Evolutionary conservation across 2,797 vertebrate species (phyloP).

Genomic region (Ctenopoma multispine): DNA sequence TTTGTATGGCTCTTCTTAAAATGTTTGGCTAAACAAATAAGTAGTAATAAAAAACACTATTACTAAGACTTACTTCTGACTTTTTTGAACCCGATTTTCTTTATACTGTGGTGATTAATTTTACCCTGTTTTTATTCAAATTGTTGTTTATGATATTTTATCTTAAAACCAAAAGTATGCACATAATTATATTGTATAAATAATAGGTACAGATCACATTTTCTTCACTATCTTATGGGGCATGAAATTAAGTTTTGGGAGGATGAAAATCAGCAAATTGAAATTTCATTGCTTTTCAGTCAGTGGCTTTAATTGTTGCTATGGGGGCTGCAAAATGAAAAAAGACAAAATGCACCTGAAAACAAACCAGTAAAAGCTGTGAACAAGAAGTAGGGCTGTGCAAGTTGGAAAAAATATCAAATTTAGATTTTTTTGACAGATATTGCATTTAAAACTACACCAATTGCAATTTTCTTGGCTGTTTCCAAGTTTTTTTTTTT

Average conservation of each 20-base stretch:
- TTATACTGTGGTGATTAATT: background rate
- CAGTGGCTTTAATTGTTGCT: slow-evolving; percentile 13
- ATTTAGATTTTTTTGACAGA: no score
- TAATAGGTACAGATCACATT: background rate
- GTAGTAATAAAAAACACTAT: no score
- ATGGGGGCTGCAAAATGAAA: background rate
- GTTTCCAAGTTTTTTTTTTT: no score
- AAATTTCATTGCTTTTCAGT: slow-evolving; percentile 8
- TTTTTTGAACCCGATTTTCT: background rate
- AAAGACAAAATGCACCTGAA: background rate
- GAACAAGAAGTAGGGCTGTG: no score
- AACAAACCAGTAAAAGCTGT: background rate
- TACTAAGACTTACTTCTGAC: no score
- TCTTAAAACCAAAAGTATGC: background rate
- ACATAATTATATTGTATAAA: background rate
- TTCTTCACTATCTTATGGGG: slow-evolving; percentile 3
- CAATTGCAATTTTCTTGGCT: no score
- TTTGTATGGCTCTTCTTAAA: no score
- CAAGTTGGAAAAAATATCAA: no score
- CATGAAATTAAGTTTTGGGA: slow-evolving; percentile 37
- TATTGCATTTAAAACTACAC: no score
- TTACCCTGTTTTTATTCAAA: background rate
- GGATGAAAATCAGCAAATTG: slow-evolving; percentile 14
- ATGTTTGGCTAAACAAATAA: background rate
- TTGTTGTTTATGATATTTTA: background rate